phyloP scores from a whole-genome alignment of 2,113 vertebrate species.

The Mustelus asterias region DNA sequence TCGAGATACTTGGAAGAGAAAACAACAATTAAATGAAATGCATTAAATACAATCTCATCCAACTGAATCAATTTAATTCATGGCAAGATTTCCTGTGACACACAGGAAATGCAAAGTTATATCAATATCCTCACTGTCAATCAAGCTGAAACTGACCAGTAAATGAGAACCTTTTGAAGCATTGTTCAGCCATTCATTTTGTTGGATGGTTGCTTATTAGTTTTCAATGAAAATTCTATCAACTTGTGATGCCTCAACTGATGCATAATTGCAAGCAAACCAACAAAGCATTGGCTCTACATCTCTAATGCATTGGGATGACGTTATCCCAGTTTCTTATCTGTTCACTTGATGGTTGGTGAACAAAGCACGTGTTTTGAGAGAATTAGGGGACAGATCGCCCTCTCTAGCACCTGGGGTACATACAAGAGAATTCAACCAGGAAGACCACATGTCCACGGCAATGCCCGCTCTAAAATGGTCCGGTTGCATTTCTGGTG shows the following conservation, averaged over 20 bases:
- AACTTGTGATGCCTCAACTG: not conserved
- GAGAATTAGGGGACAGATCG: not conserved
- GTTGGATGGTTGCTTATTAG: not conserved
- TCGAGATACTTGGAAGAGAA: constrained; percentile 51
- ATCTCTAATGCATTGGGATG: not conserved
- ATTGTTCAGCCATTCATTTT: not conserved
- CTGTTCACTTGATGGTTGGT: no score
- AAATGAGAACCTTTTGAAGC: not conserved
- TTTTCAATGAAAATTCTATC: not conserved
- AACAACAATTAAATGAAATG: constrained; percentile 2
- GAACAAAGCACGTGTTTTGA: not conserved
- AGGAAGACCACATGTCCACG: not conserved
- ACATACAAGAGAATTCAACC: not conserved
- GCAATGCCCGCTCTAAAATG: not conserved
- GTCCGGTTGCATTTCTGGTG: not conserved
- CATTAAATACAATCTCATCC: not conserved
- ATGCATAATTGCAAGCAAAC: not conserved
- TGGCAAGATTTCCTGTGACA: not conserved
- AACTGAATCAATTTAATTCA: not conserved
- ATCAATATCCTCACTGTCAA: not conserved
- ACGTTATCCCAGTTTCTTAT: not conserved
- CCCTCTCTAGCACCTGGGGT: not conserved
- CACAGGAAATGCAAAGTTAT: not conserved
- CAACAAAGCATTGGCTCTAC: not conserved
- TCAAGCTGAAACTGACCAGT: not conserved